Percentiles rank a stretch among this genome's conserved stretches.
Conservation (phyloP, 2,888 invertebrate species). For the Corythucha ciliata region DNA sequence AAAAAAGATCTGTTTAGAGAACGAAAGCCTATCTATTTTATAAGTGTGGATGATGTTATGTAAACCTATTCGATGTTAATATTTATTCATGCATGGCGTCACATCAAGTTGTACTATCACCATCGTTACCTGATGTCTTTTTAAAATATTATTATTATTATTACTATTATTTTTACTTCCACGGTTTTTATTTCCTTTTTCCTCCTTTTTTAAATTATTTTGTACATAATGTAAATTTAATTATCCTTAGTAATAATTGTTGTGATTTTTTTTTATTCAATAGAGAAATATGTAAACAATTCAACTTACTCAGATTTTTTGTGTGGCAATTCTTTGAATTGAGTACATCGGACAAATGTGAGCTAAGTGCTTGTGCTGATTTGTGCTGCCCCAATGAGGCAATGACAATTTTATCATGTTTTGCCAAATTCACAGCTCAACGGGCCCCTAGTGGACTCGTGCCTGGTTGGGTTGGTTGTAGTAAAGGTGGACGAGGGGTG, state of each 20-base stretch:
- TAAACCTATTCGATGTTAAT: slow-evolving; percentile 3
- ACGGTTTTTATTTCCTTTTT: slow-evolving; percentile 23
- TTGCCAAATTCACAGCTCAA: too few relatives aligned
- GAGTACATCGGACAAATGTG: too few relatives aligned
- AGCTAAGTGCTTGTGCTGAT: too few relatives aligned
- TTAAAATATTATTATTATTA: slow-evolving; percentile 6
- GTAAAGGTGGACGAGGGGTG: too few relatives aligned
- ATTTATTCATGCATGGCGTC: slow-evolving; percentile 1
- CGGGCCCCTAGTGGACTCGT: too few relatives aligned
- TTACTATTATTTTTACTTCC: slow-evolving; percentile 26
- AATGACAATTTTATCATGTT: too few relatives aligned
- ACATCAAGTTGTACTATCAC: slow-evolving; percentile 18
- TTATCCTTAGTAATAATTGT: slow-evolving; percentile 28
- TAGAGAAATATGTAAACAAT: too few relatives aligned
- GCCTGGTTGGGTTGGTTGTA: too few relatives aligned
- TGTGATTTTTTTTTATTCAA: slow-evolving; percentile 29
- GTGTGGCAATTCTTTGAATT: not conserved
- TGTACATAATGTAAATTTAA: slow-evolving; percentile 29
- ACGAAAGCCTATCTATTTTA: slow-evolving; percentile 21
- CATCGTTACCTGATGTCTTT: slow-evolving; percentile 30
- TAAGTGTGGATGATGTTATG: slow-evolving; percentile 29
- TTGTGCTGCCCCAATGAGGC: too few relatives aligned
- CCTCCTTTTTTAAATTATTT: slow-evolving; percentile 29
- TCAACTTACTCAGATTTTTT: not conserved
- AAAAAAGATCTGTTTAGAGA: slow-evolving; percentile 6